Evolutionary conservation across 2,888 invertebrate species (phyloP).

Genomic region (Pherbina coryleti): DNA sequence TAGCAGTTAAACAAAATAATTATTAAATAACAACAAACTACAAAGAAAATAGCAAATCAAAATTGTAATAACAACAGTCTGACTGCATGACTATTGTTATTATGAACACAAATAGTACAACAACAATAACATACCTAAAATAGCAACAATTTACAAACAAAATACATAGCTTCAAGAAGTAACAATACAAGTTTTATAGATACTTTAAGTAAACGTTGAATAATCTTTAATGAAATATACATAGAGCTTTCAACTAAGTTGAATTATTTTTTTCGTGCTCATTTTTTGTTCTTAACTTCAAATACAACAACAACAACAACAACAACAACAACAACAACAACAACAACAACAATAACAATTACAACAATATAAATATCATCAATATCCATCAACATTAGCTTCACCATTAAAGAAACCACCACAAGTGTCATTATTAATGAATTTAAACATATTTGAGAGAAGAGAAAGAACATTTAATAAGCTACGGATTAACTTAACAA

Average conservation of each 20-base stretch:
- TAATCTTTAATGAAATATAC: too few relatives aligned
- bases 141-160: constrained; percentile 33
- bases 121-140: constrained; percentile 30
- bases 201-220: too few relatives aligned
- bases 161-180: constrained; percentile 33
- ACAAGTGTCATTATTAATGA: constrained; percentile 53
- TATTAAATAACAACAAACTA: constrained; percentile 28
- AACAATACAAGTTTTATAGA: neutral
- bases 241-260: too few relatives aligned
- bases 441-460: constrained; percentile 40
- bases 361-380: neutral
- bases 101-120: constrained; percentile 44
- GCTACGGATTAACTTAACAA: constrained; percentile 60
- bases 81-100: constrained; percentile 41
- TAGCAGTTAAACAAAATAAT: neutral
- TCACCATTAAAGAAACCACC: constrained; percentile 31
- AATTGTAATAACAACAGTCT: constrained; percentile 34
- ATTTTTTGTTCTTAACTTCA: too few relatives aligned
- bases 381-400: neutral
- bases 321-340: too few relatives aligned
- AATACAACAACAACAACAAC: too few relatives aligned
- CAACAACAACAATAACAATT: too few relatives aligned
- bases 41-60: constrained; percentile 35
- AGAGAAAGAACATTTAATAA: constrained; percentile 37
- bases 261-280: too few relatives aligned